Evolutionary conservation across 1,140 invertebrate species (phyloP).

Genomic region (Chrysopa pallens): DNA sequence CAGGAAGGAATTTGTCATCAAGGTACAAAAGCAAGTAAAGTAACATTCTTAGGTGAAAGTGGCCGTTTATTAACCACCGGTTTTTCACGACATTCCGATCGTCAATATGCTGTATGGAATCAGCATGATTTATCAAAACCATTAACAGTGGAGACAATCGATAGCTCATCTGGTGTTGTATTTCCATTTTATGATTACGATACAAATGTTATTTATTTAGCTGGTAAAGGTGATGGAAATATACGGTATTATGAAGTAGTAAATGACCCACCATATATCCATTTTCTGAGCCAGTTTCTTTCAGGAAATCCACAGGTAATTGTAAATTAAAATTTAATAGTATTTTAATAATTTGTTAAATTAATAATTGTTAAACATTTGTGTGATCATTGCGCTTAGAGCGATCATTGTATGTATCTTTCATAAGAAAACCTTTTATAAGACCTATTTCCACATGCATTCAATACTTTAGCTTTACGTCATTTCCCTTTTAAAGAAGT

Average conservation of each 20-base stretch:
- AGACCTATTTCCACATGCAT: too few relatives aligned
- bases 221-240: constrained; percentile 75
- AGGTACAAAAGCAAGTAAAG: constrained; percentile 76
- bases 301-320: constrained; percentile 65
- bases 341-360: too few relatives aligned
- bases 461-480: too few relatives aligned
- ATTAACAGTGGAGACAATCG: constrained; percentile 65
- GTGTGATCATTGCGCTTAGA: too few relatives aligned
- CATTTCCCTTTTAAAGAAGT: too few relatives aligned
- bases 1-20: constrained; percentile 71
- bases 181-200: constrained; percentile 89
- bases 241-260: constrained; percentile 89
- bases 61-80: constrained; percentile 71
- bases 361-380: too few relatives aligned
- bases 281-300: constrained; percentile 84
- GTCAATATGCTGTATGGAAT: constrained; percentile 79
- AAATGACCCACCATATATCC: constrained; percentile 64
- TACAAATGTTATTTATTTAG: constrained; percentile 56
- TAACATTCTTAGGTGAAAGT: constrained; percentile 65
- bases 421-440: too few relatives aligned
- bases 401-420: too few relatives aligned
- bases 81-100: constrained; percentile 75
- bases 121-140: constrained; percentile 58
- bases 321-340: too few relatives aligned
- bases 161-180: constrained; percentile 80